Percentiles rank a stretch among this genome's conserved stretches.
phyloP scores from a whole-genome alignment of 2,888 invertebrate genomes.

The Ecliptopera silaceata region DNA sequence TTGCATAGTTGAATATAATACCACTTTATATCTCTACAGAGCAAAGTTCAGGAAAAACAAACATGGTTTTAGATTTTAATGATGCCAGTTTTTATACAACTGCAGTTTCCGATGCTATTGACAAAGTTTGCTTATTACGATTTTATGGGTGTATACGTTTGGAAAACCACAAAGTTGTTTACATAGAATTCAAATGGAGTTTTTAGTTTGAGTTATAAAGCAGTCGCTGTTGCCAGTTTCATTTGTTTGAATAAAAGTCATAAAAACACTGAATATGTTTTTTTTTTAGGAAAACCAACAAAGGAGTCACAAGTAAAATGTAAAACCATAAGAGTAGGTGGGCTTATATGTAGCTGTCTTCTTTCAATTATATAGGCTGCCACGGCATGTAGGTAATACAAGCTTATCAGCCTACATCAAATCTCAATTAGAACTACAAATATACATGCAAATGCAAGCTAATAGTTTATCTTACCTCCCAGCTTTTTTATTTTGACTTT shows the following conservation, averaged over 20 bases:
- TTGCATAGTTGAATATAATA: too few species aligned
- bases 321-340: too few species aligned
- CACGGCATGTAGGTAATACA: too few species aligned
- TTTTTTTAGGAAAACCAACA: too few species aligned
- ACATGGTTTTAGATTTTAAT: slow-evolving; percentile 33
- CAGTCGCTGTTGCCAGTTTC: slow-evolving; percentile 60
- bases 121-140: slow-evolving; percentile 72
- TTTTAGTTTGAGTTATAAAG: slow-evolving; percentile 75
- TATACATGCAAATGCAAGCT: too few species aligned
- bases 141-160: slow-evolving; percentile 72
- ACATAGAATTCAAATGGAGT: slow-evolving; percentile 73
- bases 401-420: too few species aligned
- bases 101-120: slow-evolving; percentile 58
- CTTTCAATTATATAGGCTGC: too few species aligned
- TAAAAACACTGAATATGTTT: slow-evolving; percentile 2
- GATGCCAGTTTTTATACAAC: slow-evolving; percentile 39
- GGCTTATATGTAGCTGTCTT: too few species aligned
- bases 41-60: slow-evolving; percentile 23
- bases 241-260: slow-evolving; percentile 10
- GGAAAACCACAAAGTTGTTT: slow-evolving; percentile 71
- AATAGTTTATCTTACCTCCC: too few species aligned
- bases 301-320: too few species aligned
- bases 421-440: too few species aligned
- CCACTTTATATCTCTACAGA: not conserved
- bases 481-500: too few species aligned